These are phyloP conservation scores for Pterocles orientalis DNA, from an alignment of 2,113 vertebrate genomes.

Conservation along the genomic window DNA sequence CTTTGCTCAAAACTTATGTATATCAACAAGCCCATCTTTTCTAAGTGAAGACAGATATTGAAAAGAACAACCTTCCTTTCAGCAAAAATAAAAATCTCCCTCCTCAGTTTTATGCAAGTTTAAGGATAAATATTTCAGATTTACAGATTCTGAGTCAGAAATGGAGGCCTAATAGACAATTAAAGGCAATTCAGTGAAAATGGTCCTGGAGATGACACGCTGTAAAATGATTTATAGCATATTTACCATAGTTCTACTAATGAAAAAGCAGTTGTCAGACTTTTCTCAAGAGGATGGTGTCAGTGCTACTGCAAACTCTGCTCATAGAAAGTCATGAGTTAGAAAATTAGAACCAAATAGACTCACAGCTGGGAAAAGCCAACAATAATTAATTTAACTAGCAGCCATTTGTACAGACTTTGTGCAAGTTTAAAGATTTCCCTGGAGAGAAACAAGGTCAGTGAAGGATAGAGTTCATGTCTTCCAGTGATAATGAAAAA, in stretches of 20 bases:
- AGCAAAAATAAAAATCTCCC: background rate
- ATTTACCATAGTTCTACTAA: constrained; percentile 70
- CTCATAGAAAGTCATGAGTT: constrained; percentile 67
- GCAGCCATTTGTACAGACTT: constrained; percentile 63
- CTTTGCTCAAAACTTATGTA: background rate
- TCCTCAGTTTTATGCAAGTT: background rate
- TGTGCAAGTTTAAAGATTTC: constrained; percentile 73
- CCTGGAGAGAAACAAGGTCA: constrained; percentile 75
- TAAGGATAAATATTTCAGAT: constrained; percentile 15
- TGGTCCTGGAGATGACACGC: constrained; percentile 38
- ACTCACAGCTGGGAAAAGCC: constrained; percentile 79
- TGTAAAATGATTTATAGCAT: constrained; percentile 73
- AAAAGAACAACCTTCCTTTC: background rate
- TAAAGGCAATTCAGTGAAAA: constrained; percentile 57
- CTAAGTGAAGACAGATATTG: background rate
- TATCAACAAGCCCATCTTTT: background rate
- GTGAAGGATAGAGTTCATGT: constrained; percentile 47
- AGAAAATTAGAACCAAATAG: constrained; percentile 80
- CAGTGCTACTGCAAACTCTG: constrained; percentile 47
- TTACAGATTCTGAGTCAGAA: constrained; percentile 22
- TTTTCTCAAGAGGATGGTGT: constrained; percentile 67
- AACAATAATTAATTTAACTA: constrained; percentile 79
- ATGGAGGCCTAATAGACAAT: constrained; percentile 4
- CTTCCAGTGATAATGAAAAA: constrained; percentile 54
- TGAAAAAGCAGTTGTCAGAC: constrained; percentile 77